phyloP scores from a whole-genome alignment of 2,113 vertebrate species.

The Dermatemys mawii region DNA sequence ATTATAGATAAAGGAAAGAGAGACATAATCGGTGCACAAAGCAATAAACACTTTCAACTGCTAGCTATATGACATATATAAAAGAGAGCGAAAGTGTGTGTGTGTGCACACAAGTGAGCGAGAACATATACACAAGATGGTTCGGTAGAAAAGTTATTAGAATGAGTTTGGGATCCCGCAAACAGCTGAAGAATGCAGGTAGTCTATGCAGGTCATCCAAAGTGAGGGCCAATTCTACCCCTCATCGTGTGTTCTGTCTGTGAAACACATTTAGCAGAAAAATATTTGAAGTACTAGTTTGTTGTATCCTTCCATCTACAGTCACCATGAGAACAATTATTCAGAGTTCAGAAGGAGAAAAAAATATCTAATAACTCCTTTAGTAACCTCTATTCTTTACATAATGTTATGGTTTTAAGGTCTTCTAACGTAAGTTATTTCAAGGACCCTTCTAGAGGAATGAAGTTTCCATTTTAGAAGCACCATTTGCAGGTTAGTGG shows the following conservation, averaged over 20 bases:
- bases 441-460: not conserved
- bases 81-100: not conserved
- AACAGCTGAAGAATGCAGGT: not conserved
- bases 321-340: not conserved
- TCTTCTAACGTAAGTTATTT: not conserved
- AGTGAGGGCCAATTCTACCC: not conserved
- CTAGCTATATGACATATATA: not conserved
- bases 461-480: not conserved
- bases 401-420: not conserved
- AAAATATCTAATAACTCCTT: not conserved
- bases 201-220: not conserved
- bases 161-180: not conserved
- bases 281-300: not conserved
- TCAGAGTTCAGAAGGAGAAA: not conserved
- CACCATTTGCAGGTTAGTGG: not conserved
- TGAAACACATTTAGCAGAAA: not conserved
- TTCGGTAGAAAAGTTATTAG: not conserved
- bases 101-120: not conserved
- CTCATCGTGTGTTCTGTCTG: not conserved
- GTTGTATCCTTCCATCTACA: not conserved
- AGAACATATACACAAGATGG: not conserved
- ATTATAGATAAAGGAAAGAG: not conserved
- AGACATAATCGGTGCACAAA: not conserved
- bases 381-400: not conserved
- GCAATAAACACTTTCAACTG: slow-evolving; percentile 33